Base-by-base conservation (phyloP, 1,140 invertebrate species). In the Diabrotica virgifera region DNA sequence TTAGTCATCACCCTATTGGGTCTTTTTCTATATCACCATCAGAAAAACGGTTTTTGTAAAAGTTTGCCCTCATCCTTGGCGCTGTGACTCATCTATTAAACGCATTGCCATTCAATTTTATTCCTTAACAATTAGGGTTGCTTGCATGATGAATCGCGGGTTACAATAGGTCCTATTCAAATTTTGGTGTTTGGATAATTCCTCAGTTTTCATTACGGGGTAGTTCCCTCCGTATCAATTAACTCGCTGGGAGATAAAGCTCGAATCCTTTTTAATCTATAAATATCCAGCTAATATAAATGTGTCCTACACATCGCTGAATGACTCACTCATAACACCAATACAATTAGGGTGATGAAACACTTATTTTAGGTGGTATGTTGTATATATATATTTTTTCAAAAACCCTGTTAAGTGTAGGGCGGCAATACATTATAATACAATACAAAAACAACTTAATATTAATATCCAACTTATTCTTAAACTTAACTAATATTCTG, bases 71-170 rank as follows among this genome's bases (percentile, higher is more conserved):
- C 56, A 58, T 58, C 56, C 36, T 11, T 12, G 37, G 56, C 36
- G 14, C 5, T 38, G 36, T 58, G 56, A 58, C 36, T 58, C 56
- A 58, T 8, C 35, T 10, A n/a, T 37, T 58, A 58, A 37, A 58
- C 14, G 37, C 56, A 58, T 12, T 37, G 56, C 56, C 56, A 58
- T 58, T 58, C 35, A 58, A 38, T 58, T 58, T 58, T 24, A 46
- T 46, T 38, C 56, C 56, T 36, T 38, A 24, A 58, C 56, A 58
- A 58, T 58, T 58, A 58, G 56, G 56, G 56, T 58, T 58, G 54
- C 5, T 6, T 12, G 35, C n/a, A 38, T 58, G 36, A 58, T 58
- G 56, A 58, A 58, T 58, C 56, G 37, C 56, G 37, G 56, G 12
- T 46, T 13, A 12, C 38, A 46, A 24, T 38, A 37, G 36, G 38